These are phyloP conservation scores for Thermophis baileyi DNA, from an alignment of 2,113 vertebrate species.

Conservation along the genomic window DNA sequence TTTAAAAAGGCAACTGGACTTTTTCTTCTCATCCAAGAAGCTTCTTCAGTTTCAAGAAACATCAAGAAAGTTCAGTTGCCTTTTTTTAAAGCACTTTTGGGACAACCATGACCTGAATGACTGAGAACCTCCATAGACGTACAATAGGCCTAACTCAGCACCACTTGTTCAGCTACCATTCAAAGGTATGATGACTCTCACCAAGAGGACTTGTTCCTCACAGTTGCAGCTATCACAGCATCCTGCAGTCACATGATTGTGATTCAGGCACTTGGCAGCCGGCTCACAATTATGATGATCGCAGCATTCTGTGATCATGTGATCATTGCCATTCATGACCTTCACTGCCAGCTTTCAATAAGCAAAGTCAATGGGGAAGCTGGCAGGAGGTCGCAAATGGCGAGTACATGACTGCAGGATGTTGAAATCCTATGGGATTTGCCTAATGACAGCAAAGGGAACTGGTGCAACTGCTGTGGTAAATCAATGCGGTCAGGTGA, in stretches of 20 bases:
- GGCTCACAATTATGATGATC: background rate
- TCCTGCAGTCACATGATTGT: background rate
- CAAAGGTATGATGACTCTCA: background rate
- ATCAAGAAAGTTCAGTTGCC: background rate
- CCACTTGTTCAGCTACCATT: background rate
- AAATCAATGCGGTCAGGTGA: background rate
- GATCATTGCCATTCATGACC: background rate
- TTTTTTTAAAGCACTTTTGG: background rate
- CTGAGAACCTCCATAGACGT: background rate
- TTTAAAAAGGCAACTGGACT: background rate
- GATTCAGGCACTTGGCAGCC: background rate
- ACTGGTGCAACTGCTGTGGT: background rate
- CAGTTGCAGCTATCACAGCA: background rate
- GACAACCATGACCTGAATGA: background rate
- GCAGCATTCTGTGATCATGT: background rate
- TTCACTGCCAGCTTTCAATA: background rate
- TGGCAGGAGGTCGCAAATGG: background rate
- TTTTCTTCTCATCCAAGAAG: background rate
- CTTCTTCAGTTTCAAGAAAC: background rate
- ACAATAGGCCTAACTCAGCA: background rate
- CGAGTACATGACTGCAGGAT: background rate
- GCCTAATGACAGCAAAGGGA: background rate
- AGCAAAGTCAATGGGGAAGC: background rate
- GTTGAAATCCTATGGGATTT: background rate
- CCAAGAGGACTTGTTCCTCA: background rate